Evolutionary conservation across 1,140 invertebrate species (phyloP).

Genomic region (Hestina assimilis): DNA sequence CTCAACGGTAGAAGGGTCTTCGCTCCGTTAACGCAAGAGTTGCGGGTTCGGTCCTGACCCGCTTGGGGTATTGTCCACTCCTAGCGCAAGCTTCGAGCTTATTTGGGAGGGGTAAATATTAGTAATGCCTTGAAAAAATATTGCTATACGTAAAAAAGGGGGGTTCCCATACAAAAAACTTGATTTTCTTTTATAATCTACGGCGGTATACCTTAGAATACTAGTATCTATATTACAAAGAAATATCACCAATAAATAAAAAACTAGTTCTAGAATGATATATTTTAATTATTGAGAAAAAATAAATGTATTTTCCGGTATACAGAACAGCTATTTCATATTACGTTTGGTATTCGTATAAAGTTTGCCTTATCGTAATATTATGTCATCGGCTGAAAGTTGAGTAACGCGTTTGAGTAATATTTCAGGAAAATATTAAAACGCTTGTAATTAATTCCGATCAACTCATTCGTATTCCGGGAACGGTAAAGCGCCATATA

Average conservation of each 20-base stretch:
- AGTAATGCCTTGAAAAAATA: too few relatives aligned
- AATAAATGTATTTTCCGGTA: neutral
- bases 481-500: conserved; percentile 34
- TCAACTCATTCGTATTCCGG: conserved; percentile 39
- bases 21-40: too few relatives aligned
- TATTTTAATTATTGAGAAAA: neutral
- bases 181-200: too few relatives aligned
- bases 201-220: too few relatives aligned
- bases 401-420: conserved; percentile 36
- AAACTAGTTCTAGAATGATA: neutral
- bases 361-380: conserved; percentile 3
- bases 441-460: conserved; percentile 31
- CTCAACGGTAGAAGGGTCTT: too few relatives aligned
- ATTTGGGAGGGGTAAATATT: too few relatives aligned
- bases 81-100: too few relatives aligned
- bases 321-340: neutral
- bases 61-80: too few relatives aligned
- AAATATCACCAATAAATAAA: neutral
- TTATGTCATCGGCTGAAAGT: conserved; percentile 21
- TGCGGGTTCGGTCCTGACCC: too few relatives aligned
- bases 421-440: conserved; percentile 37
- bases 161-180: too few relatives aligned
- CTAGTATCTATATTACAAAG: neutral
- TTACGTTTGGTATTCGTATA: neutral
- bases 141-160: too few relatives aligned